Evolutionary conservation across 2,113 vertebrate species (phyloP).

Genomic region (Formicarius rufipectus): DNA sequence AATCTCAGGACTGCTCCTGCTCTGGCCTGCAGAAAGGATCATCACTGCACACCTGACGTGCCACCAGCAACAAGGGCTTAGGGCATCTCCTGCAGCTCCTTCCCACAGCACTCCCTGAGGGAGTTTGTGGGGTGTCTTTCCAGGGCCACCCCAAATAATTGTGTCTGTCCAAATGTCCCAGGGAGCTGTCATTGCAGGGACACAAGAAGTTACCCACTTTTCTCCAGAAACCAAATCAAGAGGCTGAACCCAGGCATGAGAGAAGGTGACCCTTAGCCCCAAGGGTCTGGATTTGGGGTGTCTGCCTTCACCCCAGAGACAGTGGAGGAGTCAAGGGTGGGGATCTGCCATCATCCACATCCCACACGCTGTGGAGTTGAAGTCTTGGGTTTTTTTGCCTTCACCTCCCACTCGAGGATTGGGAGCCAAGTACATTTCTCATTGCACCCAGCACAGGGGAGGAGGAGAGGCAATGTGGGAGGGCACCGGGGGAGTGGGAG

Average conservation of each 20-base stretch:
- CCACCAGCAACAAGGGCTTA: neutral
- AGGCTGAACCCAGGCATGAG: neutral
- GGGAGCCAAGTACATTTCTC: slow-evolving; percentile 55
- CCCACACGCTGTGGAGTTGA: neutral
- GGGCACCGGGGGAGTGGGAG: neutral
- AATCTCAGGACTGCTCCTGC: neutral
- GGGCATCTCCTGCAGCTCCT: neutral
- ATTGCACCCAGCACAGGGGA: neutral
- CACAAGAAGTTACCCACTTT: neutral
- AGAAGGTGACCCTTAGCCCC: neutral
- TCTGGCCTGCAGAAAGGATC: neutral
- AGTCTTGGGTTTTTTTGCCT: slow-evolving; percentile 31
- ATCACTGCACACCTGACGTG: accelerated
- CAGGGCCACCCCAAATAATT: accelerated
- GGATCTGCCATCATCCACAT: slow-evolving; percentile 34
- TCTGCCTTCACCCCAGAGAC: neutral
- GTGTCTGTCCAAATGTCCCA: neutral
- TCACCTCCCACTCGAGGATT: slow-evolving; percentile 42
- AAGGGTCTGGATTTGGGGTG: neutral
- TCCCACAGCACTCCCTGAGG: neutral
- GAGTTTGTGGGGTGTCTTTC: neutral
- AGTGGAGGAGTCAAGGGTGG: slow-evolving; percentile 30
- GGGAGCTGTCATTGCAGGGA: neutral
- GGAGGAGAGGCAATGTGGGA: neutral
- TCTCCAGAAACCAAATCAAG: neutral